Evolutionary conservation across 1,140 invertebrate genomes (phyloP).

Genomic region (Daktulosphaira vitifoliae): DNA sequence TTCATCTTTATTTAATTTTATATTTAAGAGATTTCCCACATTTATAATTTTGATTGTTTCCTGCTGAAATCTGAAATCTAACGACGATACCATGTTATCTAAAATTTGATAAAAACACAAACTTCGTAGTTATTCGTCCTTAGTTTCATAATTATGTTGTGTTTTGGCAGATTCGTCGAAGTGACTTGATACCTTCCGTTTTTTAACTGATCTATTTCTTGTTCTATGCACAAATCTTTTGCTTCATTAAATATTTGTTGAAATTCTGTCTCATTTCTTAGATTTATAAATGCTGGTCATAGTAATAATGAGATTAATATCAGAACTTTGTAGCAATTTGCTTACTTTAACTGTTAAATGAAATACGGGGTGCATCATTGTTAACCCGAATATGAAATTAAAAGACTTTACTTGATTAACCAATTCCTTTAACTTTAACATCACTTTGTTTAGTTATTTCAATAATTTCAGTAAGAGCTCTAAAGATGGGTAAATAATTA

Average conservation of each 20-base stretch:
- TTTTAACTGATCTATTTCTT: conserved; percentile 30
- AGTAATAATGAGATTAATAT: conserved; percentile 34
- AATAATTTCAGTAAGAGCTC: conserved; percentile 18
- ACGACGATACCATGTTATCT: conserved; percentile 16
- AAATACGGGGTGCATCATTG: background rate
- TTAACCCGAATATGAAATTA: background rate
- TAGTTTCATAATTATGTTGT: conserved; percentile 3
- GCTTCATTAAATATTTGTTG: conserved; percentile 22
- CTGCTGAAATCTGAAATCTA: conserved; percentile 8
- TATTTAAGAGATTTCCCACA: conserved; percentile 6
- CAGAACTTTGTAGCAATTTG: conserved; percentile 29
- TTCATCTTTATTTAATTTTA: conserved; percentile 15
- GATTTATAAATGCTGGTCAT: conserved; percentile 23
- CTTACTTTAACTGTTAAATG: conserved; percentile 36
- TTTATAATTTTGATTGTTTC: too few relatives aligned
- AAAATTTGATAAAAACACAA: conserved; percentile 31
- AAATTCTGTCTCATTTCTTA: conserved; percentile 31
- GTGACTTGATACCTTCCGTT: conserved; percentile 27
- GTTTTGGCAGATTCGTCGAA: background rate
- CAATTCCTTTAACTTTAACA: background rate
- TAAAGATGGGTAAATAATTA: conserved; percentile 24
- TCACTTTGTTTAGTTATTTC: conserved; percentile 20
- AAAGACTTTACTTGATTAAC: background rate
- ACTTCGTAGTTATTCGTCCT: conserved; percentile 25
- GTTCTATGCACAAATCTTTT: conserved; percentile 5